A percentile compares a stretch with the other conserved stretches of the same genome.
Evolutionary conservation across 1,140 invertebrate species (phyloP).

Genomic region (Andricus grossulariae): DNA sequence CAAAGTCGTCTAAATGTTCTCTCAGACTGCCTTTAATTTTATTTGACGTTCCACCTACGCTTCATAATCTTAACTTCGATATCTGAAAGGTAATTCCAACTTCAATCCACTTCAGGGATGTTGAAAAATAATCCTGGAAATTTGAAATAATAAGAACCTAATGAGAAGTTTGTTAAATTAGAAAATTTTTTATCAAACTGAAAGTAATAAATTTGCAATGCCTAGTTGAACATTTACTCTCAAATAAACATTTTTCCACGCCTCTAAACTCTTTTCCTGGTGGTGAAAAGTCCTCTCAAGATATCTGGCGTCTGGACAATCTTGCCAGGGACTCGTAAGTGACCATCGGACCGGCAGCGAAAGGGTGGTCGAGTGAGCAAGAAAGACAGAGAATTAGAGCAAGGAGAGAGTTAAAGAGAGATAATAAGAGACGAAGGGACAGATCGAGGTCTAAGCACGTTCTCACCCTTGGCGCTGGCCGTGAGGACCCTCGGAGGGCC

Average conservation of each 20-base stretch:
- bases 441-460: constrained; percentile 72
- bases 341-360: constrained; percentile 48
- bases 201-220: too few species aligned
- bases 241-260: neutral
- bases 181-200: too few species aligned
- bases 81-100: neutral
- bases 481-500: constrained; percentile 73
- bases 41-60: constrained; percentile 43
- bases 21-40: constrained; percentile 58
- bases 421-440: constrained; percentile 62
- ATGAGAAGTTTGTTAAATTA: too few species aligned
- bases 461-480: constrained; percentile 71
- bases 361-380: constrained; percentile 35
- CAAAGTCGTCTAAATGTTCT: constrained; percentile 61
- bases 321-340: constrained; percentile 53
- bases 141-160: too few species aligned
- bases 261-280: neutral
- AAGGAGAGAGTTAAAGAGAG: constrained; percentile 48
- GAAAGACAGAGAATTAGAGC: constrained; percentile 39
- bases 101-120: too few species aligned
- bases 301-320: constrained; percentile 26
- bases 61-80: constrained; percentile 51
- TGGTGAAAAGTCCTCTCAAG: constrained; percentile 11
- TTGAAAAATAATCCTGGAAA: too few species aligned
- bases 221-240: neutral